These are phyloP conservation scores for Cyclopterus lumpus DNA, from an alignment of 2,797 vertebrate species.

Conservation along the genomic window DNA sequence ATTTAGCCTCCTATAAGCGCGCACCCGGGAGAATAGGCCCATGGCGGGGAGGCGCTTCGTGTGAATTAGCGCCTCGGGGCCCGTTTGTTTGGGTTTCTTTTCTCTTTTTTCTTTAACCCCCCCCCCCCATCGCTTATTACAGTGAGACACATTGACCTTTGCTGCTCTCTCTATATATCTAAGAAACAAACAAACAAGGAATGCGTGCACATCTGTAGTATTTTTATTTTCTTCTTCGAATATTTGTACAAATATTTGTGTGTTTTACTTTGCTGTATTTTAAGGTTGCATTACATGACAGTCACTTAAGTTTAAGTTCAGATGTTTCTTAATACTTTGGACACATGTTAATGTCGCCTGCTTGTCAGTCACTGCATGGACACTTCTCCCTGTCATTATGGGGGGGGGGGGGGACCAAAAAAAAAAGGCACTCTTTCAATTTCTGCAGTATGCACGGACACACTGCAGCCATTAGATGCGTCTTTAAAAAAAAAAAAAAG, in stretches of 20 bases:
- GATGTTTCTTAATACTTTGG: slow-evolving; percentile 40
- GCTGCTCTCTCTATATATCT: slow-evolving; percentile 70
- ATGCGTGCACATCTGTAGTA: slow-evolving; percentile 19
- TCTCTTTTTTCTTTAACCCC: slow-evolving; percentile 67
- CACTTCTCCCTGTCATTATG: slow-evolving; percentile 15
- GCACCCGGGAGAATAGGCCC: slow-evolving; percentile 72
- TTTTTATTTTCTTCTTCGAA: neutral
- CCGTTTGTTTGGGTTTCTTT: slow-evolving; percentile 86
- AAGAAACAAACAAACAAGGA: slow-evolving; percentile 14
- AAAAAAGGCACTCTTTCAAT: slow-evolving; percentile 1
- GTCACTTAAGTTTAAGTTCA: slow-evolving; percentile 18
- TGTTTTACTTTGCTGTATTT: neutral
- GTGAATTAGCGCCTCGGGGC: slow-evolving; percentile 82
- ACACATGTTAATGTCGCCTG: slow-evolving; percentile 47
- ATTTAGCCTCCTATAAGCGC: slow-evolving; percentile 61
- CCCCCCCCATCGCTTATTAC: slow-evolving; percentile 69
- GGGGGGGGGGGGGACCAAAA: neutral
- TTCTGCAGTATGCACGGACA: neutral
- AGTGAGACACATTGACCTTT: slow-evolving; percentile 85
- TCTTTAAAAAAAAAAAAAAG: neutral
- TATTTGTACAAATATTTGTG: neutral
- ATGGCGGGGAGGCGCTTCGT: slow-evolving; percentile 55
- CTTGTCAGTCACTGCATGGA: slow-evolving; percentile 44
- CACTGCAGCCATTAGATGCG: neutral
- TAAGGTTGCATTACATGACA: neutral